phyloP scores from a whole-genome alignment of 1,140 invertebrate genomes.

The Monochamus saltuarius region DNA sequence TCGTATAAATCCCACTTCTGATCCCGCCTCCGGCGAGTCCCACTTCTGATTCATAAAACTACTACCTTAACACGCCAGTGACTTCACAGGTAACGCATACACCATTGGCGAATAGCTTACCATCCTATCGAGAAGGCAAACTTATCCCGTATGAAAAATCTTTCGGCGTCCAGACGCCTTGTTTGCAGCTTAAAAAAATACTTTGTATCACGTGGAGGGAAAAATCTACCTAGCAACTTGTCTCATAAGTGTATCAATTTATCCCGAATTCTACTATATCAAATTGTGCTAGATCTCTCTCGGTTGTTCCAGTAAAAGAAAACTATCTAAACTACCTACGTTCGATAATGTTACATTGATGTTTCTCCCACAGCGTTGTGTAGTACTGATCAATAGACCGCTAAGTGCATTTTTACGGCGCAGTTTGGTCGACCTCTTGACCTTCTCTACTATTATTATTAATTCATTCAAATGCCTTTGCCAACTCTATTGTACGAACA shows the following conservation, averaged over 20 bases:
- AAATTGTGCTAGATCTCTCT: constrained; percentile 31
- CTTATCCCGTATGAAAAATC: constrained; percentile 34
- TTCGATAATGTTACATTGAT: no score
- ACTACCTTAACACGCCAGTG: constrained; percentile 12
- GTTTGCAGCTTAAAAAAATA: constrained; percentile 43
- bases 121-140: constrained; percentile 32
- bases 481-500: no score
- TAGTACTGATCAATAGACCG: no score
- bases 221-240: constrained; percentile 35
- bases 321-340: constrained; percentile 1
- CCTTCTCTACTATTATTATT: no score
- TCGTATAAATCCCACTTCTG: background rate
- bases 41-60: background rate
- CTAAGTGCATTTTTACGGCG: no score
- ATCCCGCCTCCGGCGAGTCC: background rate
- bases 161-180: constrained; percentile 23
- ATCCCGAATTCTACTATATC: constrained; percentile 25
- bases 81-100: constrained; percentile 41
- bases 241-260: constrained; percentile 27
- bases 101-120: constrained; percentile 36
- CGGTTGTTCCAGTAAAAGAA: constrained; percentile 25
- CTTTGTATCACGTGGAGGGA: constrained; percentile 42
- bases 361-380: no score
- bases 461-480: no score
- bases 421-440: no score